Evolutionary conservation across 2,113 vertebrate genomes (phyloP).

Genomic region (Casuarius casuarius): DNA sequence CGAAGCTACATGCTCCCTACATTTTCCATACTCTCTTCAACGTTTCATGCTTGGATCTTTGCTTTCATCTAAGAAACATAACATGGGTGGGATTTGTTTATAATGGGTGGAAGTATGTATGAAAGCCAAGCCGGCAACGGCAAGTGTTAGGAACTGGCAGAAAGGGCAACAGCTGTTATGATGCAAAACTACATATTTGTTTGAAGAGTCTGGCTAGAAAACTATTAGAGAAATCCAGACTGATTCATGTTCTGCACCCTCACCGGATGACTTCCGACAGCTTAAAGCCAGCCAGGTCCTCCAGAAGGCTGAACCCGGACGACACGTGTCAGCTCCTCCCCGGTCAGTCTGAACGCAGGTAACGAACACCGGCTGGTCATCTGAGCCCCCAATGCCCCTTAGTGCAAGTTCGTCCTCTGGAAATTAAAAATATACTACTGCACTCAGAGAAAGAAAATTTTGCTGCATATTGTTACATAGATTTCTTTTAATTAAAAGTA

Average conservation of each 20-base stretch:
- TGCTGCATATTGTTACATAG: background rate
- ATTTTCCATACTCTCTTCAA: background rate
- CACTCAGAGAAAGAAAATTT: background rate
- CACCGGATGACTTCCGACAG: background rate
- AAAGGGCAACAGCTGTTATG: constrained; percentile 29
- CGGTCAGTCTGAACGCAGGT: background rate
- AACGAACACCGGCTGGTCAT: background rate
- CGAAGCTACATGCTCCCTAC: constrained; percentile 47
- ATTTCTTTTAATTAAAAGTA: background rate
- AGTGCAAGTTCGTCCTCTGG: background rate
- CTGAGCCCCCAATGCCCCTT: background rate
- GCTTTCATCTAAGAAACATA: constrained; percentile 40
- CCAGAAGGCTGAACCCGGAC: background rate
- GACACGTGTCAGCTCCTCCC: background rate
- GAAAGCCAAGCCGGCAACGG: background rate
- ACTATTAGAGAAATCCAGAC: background rate
- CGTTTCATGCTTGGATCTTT: background rate
- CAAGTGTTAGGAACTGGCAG: constrained; percentile 18
- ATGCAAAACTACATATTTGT: constrained; percentile 40
- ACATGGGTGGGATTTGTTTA: constrained; percentile 57
- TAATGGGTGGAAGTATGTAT: background rate
- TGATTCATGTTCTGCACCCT: constrained; percentile 27
- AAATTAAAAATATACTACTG: background rate
- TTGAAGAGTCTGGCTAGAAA: constrained; percentile 30
- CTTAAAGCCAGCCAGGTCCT: background rate